Evolutionary conservation across 2,113 vertebrate genomes (phyloP), one percentile per base, ranked within the genome.

Genomic region (Nansenia antarctica): DNA sequence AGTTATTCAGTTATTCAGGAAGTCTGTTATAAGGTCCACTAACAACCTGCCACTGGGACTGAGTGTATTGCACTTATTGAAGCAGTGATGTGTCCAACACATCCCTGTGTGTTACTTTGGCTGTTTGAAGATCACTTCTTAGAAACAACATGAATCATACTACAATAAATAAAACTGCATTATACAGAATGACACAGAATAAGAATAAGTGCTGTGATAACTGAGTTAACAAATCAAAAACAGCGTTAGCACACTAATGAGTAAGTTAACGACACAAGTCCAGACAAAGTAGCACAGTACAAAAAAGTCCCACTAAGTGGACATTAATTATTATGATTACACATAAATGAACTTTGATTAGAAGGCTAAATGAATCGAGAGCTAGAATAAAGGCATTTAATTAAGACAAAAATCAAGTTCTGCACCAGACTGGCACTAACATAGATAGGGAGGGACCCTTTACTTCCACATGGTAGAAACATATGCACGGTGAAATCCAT

Each of bases 41-140:
- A 14, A 31, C 14, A 62, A 67, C 52, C 68, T n/a, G 32, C 47
- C 39, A 54, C 22, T 26, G 22, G 32, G 60, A 80, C 65, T 47
- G 63, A 73, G 53, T 68, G 64, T 88, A 83, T 86, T 86, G 84
- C 86, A 87, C 85, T 80, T 78, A 70, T 71, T 84, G 65, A 84
- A 80, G 66, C 53, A 27, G 29, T 60, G 72, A 81, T 73, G 72
- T 78, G 76, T 54, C 71, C 73, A 70, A 76, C 63, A 55, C 22
- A 34, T 62, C 24, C 80, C 59, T 72, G 67, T 76, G 70, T 73
- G 73, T 76, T 78, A 71, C 84, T 90, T 89, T 90, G 87, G 86
- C 83, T 86, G 86, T 80, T 80, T 77, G 72, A 80, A 65, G 27
- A 84, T 79, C n/a, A 60, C 73, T 77, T 70, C 11, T 65, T 65